Evolutionary conservation across 2,888 invertebrate species (phyloP), one percentile per base, ranked within the genome.

Genomic region (Acrobasis suavella): DNA sequence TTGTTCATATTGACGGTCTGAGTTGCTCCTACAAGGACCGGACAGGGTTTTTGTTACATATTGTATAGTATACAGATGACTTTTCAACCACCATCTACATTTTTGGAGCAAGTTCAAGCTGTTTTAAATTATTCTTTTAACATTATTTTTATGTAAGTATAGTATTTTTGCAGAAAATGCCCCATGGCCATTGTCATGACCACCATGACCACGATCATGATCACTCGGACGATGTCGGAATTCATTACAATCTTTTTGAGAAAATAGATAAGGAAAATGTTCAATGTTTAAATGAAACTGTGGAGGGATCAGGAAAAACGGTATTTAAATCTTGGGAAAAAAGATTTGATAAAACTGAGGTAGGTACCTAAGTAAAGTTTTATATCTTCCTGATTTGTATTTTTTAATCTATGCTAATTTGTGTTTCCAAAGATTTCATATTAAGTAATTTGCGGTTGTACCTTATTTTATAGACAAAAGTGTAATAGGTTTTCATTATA

Each of bases 271-370:
- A 94, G 74, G 95, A 95, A 50, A 96, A 97, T 83, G 91, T 98
- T 32, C 95, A 97, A 80, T 98, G 98, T 85, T 91, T 99, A 42
- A 99, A 99, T 85, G 99, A 99, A 91, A 93, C 93, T 58, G 86
- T 93, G 7, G 98, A 98, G 74, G 97, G 96, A 37, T 96, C 97
- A 12, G 99, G 98, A 16, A 97, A 96, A 87, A 93, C 93, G 37
- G 95, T 99, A 5, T 99, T 99, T 80, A 98, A 98, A 84, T 93
- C 98, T 0, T 98, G 98, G 96, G 97, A 98, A 73, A 94, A 96
- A 67, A 93, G 98, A 72, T 91, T 97, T 67, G 96, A 97, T 82
- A 94, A 93, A 68, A 94, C 94, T 66, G 93, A 95, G 85, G 98
- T 98, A 87, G n/a, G n/a, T n/a, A n/a, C n/a, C n/a, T n/a, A n/a